These are phyloP conservation scores for Melanophora roralis DNA, from an alignment of 2,888 invertebrate species.

Conservation along the genomic window DNA sequence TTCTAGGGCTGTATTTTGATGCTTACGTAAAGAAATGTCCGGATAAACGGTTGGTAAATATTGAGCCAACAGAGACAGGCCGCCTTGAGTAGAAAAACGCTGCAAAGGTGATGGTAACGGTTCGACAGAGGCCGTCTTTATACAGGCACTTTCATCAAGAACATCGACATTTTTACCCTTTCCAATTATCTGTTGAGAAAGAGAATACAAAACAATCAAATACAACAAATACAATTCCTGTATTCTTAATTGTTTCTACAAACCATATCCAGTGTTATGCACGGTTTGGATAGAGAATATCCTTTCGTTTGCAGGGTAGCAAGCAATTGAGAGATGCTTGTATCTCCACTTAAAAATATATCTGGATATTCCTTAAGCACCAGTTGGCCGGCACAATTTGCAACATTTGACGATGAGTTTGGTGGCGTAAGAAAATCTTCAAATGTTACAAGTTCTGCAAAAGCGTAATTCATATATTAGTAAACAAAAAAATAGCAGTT, in stretches of 20 bases:
- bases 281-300: conserved; percentile 78
- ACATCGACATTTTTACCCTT: conserved; percentile 63
- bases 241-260: background rate
- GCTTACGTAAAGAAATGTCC: conserved; percentile 81
- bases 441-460: conserved; percentile 71
- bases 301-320: conserved; percentile 79
- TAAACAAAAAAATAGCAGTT: background rate
- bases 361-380: conserved; percentile 77
- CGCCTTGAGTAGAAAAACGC: conserved; percentile 92
- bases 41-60: conserved; percentile 93
- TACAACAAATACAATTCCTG: background rate
- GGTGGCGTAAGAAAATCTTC: conserved; percentile 72
- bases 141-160: conserved; percentile 64
- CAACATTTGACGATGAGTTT: conserved; percentile 65
- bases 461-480: background rate
- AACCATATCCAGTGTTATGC: conserved; percentile 75
- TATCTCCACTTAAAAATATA: conserved; percentile 78
- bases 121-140: conserved; percentile 74
- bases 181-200: conserved; percentile 24
- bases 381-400: conserved; percentile 77
- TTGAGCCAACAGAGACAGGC: conserved; percentile 91
- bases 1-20: conserved; percentile 78
- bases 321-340: conserved; percentile 81
- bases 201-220: background rate
- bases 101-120: conserved; percentile 81